Evolutionary conservation across 1,140 invertebrate genomes (phyloP), one percentile per base, ranked within the genome.

Genomic region (Neelides sp.): DNA sequence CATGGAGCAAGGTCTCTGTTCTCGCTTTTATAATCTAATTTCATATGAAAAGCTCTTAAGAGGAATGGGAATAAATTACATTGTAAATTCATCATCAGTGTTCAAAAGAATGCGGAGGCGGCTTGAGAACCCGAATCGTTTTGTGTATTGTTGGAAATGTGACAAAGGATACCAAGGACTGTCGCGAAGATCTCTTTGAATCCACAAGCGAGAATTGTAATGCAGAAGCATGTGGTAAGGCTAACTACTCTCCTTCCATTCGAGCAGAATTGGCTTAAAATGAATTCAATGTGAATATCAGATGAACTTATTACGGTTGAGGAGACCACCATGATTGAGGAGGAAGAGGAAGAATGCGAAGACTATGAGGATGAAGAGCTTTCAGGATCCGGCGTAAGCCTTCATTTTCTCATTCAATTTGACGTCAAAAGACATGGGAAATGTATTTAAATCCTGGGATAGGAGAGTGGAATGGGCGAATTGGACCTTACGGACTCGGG

Each of bases 41-140:
- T 4, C 26, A 12, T 7, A 30, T 28, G 22, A 8, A 48, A 41
- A 28, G 2, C 4, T 13, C 47, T 52, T 39, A 3, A n/a, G n/a
- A n/a, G n/a, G n/a, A n/a, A n/a, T n/a, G n/a, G n/a, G n/a, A n/a
- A n/a, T n/a, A n/a, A n/a, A n/a, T n/a, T n/a, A n/a, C n/a, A n/a
- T n/a, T n/a, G n/a, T n/a, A n/a, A n/a, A 34, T 45, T 49, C 3
- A 10, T 19, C n/a, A 50, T 7, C 59, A 86, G 75, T 91, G 87
- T 57, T 78, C 80, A 1, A 83, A 84, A 62, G 64, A 74, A 26
- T 94, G 90, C 62, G 87, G 83, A 2, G 84, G 85, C 8, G 89
- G 89, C 8, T 73, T 75, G 39, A 78, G 77, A 63, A 69, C 66
- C 2, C 73, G 88, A 7, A 78, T 80, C 62, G 78, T 90, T 0